Conservation (phyloP, 2,797 vertebrate species). For the Antrozous pallidus region DNA sequence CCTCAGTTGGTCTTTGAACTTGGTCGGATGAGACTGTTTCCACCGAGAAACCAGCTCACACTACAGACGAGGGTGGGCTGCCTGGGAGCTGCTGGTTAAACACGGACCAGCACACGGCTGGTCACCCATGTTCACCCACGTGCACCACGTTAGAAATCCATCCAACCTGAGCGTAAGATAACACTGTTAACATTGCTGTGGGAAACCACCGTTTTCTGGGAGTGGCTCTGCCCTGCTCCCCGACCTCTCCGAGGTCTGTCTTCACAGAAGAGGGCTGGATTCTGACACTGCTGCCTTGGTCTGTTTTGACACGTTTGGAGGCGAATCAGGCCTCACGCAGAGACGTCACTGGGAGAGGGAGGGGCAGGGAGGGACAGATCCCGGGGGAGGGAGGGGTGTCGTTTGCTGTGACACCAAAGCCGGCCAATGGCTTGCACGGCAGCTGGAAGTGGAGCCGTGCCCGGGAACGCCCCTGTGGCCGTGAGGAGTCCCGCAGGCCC, state of each 20-base stretch:
- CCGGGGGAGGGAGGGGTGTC: not conserved
- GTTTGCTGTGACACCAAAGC: not conserved
- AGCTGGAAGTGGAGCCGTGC: not conserved
- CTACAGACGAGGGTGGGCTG: no score
- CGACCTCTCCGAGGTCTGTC: not conserved
- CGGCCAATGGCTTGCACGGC: not conserved
- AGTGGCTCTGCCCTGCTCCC: not conserved
- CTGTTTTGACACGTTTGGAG: not conserved
- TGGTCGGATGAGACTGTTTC: not conserved
- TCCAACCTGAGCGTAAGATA: not conserved
- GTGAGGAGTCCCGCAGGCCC: not conserved
- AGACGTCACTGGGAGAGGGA: not conserved
- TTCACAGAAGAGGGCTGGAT: not conserved
- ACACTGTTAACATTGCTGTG: not conserved
- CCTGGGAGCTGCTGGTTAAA: not conserved
- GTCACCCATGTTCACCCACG: no score
- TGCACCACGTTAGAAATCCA: not conserved
- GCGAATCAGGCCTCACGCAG: not conserved
- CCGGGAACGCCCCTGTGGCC: not conserved
- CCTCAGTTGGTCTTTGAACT: not conserved
- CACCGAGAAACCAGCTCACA: accelerated
- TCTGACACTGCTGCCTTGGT: not conserved
- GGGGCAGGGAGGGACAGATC: not conserved
- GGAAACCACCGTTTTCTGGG: not conserved
- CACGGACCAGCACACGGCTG: not conserved